Percentiles rank a stretch among this genome's conserved stretches.
phyloP scores from a whole-genome alignment of 2,888 invertebrate genomes.

The Podotricha telesiphe region DNA sequence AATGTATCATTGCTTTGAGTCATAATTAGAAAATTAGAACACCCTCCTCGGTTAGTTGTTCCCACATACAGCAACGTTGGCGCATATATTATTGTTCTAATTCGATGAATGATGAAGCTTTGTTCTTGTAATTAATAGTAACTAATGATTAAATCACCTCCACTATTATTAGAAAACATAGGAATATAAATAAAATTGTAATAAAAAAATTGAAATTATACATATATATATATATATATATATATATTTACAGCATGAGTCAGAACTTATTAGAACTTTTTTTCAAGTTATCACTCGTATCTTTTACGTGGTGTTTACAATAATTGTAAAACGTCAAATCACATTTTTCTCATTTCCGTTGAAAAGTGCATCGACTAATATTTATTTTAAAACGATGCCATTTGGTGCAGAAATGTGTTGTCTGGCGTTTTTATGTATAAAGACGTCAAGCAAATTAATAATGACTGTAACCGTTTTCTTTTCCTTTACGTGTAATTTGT shows the following conservation, averaged over 20 bases:
- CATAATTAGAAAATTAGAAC: slow-evolving; percentile 2
- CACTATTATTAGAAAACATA: too few relatives aligned
- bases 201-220: too few relatives aligned
- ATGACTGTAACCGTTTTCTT: neutral
- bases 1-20: slow-evolving; percentile 19
- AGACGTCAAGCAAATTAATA: neutral
- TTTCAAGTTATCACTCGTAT: too few relatives aligned
- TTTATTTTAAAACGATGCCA: neutral
- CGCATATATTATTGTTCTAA: slow-evolving; percentile 9
- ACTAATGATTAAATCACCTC: neutral
- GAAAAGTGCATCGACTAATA: too few relatives aligned
- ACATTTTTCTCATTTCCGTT: too few relatives aligned
- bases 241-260: too few relatives aligned
- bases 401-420: slow-evolving; percentile 1
- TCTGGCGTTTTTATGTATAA: slow-evolving; percentile 1
- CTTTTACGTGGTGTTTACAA: too few relatives aligned
- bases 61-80: slow-evolving; percentile 6
- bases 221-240: too few relatives aligned
- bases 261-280: too few relatives aligned
- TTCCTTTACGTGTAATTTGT: neutral
- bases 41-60: slow-evolving; percentile 16
- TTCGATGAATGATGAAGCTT: slow-evolving; percentile 8
- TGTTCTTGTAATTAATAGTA: neutral
- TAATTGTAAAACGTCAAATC: too few relatives aligned
- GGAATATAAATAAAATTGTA: too few relatives aligned